A percentile compares a stretch with the other conserved stretches of the same genome.
Evolutionary conservation across 2,113 vertebrate genomes (phyloP).

Genomic region (Anguilla japonica): DNA sequence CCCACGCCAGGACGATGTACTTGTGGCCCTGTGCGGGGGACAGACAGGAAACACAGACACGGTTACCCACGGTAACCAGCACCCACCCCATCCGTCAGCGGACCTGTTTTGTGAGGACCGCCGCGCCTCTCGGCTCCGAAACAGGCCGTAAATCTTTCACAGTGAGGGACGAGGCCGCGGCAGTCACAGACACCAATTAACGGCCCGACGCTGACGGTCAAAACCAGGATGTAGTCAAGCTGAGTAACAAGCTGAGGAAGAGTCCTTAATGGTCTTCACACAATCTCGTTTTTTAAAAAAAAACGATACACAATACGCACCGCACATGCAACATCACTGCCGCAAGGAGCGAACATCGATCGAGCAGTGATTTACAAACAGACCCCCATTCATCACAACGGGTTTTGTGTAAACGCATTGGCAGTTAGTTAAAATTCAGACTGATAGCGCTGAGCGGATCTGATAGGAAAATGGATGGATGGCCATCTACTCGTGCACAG

Average conservation of each 20-base stretch:
- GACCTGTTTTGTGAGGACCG: background rate
- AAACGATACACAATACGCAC: background rate
- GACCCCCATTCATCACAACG: background rate
- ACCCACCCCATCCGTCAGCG: background rate
- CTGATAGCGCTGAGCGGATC: background rate
- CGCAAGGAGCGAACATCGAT: background rate
- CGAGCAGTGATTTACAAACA: background rate
- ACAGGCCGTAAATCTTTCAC: background rate
- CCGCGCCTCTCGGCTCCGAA: background rate
- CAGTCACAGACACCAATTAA: background rate
- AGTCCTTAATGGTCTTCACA: background rate
- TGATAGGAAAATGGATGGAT: background rate
- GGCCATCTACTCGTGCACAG: background rate
- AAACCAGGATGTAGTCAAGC: background rate
- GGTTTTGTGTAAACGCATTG: background rate
- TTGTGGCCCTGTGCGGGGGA: constrained; percentile 71
- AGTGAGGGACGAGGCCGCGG: background rate
- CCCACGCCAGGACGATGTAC: constrained; percentile 76
- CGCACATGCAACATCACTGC: background rate
- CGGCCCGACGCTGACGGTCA: background rate
- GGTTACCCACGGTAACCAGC: background rate
- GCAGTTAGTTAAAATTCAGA: background rate
- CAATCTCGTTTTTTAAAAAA: too few species aligned
- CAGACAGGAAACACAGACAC: constrained; percentile 1
- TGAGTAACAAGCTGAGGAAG: background rate